Base-by-base conservation (phyloP, 1,140 invertebrate species). In the Psix sp. region DNA sequence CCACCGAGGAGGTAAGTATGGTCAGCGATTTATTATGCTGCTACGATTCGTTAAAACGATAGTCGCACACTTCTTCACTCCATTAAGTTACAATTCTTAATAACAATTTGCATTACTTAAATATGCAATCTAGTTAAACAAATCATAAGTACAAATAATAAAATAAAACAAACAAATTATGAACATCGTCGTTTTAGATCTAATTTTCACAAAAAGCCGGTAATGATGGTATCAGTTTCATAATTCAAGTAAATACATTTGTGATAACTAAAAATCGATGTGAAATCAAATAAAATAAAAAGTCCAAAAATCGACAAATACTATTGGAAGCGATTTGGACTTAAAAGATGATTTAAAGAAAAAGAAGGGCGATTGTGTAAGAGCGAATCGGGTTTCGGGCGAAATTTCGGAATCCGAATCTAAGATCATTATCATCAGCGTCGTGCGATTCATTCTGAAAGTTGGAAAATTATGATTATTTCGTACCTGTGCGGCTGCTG, bases 391-490 rank as follows among this genome's bases (percentile, higher is more conserved):
- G 26, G 48, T 52, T 49, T 45, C 36, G 31, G 14, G 14, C 48
- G 33, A 31, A 38, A 16, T 65, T 65, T 73, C 68, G n/a, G 36
- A 60, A 46, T 31, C 18, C 0, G 20, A 54, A 65, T 63, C 72
- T 68, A 42, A 74, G 63, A 74, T 74, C 42, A 31, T 65, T 51
- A 74, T 74, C 71, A 20, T 2, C n/a, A n/a, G n/a, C n/a, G n/a
- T n/a, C n/a, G n/a, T n/a, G n/a, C 7, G 59, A 70, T 74, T 52
- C 46, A 49, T 70, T 65, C 46, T 35, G 59, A 46, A 70, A 54
- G 40, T 43, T 66, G 60, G 48, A 75, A 70, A 70, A 75, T 75
- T 65, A 75, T 66, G 72, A 68, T 68, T 63, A 68, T 74, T 74
- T 68, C 65, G 24, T 74, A 74, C 72, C 72, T 68, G 72, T 38